Evolutionary conservation across 2,888 invertebrate genomes (phyloP).

Genomic region (Drosophila paracracens): DNA sequence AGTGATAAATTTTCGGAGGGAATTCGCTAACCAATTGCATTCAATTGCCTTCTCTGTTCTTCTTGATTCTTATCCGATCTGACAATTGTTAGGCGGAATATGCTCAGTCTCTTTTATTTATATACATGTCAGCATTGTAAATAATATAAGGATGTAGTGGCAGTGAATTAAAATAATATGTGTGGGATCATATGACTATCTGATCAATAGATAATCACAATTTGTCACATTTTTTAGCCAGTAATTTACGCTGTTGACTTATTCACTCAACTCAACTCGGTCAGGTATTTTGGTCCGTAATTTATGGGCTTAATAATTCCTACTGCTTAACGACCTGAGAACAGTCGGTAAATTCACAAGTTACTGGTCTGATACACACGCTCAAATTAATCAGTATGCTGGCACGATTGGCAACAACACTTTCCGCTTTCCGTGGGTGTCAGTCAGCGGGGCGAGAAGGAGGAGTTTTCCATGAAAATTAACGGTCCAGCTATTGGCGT

Average conservation of each 20-base stretch:
- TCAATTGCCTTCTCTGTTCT: constrained; percentile 17
- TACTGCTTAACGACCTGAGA: constrained; percentile 22
- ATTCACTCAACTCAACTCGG: constrained; percentile 38
- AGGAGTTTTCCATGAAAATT: constrained; percentile 17
- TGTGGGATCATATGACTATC: constrained; percentile 9
- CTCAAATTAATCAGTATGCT: constrained; percentile 71
- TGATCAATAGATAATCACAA: constrained; percentile 16
- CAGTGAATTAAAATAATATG: not conserved
- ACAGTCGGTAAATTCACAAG: constrained; percentile 29
- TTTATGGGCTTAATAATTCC: constrained; percentile 62
- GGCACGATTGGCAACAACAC: constrained; percentile 42
- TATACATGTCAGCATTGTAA: not conserved
- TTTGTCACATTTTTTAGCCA: constrained; percentile 55
- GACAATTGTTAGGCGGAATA: not conserved
- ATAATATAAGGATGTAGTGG: not conserved
- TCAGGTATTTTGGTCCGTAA: constrained; percentile 40
- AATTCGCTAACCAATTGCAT: constrained; percentile 23
- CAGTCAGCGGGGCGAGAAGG: not conserved
- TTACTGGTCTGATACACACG: constrained; percentile 56
- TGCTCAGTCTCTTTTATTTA: constrained; percentile 6
- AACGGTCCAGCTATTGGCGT: constrained; percentile 24
- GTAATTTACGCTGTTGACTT: constrained; percentile 52
- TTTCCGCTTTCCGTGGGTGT: constrained; percentile 15
- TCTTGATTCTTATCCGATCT: constrained; percentile 27
- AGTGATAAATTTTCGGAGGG: constrained; percentile 23